A percentile compares a stretch with the other conserved stretches of the same genome.
phyloP scores from a whole-genome alignment of 2,797 vertebrate species.

The Bovichtus diacanthus region DNA sequence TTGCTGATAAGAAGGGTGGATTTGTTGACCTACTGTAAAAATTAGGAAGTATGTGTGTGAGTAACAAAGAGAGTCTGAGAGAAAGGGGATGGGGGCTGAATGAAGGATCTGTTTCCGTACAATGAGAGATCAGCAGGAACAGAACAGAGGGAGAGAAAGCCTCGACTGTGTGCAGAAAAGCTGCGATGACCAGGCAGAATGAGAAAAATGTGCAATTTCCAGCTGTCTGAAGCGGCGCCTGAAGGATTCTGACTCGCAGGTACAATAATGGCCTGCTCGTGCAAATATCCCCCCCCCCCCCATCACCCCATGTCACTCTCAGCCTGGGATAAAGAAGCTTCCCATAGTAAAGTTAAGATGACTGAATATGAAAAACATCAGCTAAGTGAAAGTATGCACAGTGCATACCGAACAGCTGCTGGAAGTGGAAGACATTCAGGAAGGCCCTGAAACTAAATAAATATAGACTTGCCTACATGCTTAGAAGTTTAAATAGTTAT shows the following conservation, averaged over 20 bases:
- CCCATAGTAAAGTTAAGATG: background rate
- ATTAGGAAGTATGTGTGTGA: slow-evolving; percentile 41
- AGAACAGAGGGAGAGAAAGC: slow-evolving; percentile 52
- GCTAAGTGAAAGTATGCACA: background rate
- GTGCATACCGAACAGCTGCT: background rate
- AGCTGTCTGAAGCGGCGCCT: slow-evolving; percentile 3
- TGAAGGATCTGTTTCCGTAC: slow-evolving; percentile 63
- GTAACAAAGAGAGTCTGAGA: slow-evolving; percentile 42
- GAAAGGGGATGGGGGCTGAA: slow-evolving; percentile 52
- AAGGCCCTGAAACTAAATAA: background rate
- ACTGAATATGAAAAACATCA: background rate
- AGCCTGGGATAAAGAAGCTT: background rate
- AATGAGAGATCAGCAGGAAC: slow-evolving; percentile 50
- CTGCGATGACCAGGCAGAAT: slow-evolving; percentile 12
- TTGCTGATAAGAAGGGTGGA: slow-evolving; percentile 65
- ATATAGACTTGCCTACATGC: background rate
- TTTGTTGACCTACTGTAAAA: slow-evolving; percentile 61
- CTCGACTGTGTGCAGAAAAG: slow-evolving; percentile 45
- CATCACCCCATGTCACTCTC: background rate
- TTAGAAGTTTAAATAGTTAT: slow-evolving; percentile 78
- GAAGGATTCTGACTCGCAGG: background rate
- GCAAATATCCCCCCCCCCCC: slow-evolving; percentile 9
- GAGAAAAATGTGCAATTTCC: slow-evolving; percentile 11
- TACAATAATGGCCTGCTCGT: slow-evolving; percentile 6
- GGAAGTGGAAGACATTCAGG: background rate